A percentile compares a stretch with the other conserved stretches of the same genome.
These are phyloP conservation scores for Helicorthomorpha holstii DNA, from an alignment of 1,140 invertebrate species.

Conservation along the genomic window DNA sequence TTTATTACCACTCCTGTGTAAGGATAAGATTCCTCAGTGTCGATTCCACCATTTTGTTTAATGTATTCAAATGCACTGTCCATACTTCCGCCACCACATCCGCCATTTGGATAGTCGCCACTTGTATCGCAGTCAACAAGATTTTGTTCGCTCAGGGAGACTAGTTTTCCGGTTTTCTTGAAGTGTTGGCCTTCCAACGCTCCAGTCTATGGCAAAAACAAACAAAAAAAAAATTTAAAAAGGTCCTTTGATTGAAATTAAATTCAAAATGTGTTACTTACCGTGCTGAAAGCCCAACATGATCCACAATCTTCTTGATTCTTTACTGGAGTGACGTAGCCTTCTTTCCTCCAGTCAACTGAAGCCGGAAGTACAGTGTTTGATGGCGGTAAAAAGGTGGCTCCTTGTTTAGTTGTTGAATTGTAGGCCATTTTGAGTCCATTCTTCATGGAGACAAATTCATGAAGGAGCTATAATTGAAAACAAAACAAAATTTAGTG, in stretches of 20 bases:
- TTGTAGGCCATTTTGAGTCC: too few relatives aligned
- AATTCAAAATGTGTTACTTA: conserved; percentile 6
- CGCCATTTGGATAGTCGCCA: conserved; percentile 33
- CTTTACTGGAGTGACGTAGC: conserved; percentile 28
- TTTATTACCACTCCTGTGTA: conserved; percentile 17
- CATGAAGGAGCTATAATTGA: neutral
- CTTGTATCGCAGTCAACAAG: conserved; percentile 11
- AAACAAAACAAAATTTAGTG: conserved; percentile 2
- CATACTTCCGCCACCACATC: conserved; percentile 49
- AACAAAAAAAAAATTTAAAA: too few relatives aligned
- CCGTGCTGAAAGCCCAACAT: conserved; percentile 18
- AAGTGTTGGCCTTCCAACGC: conserved; percentile 33
- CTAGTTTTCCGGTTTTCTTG: conserved; percentile 22
- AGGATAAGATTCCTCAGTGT: conserved; percentile 35
- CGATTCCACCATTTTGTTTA: conserved; percentile 38
- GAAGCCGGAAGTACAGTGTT: conserved; percentile 6
- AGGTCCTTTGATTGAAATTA: neutral
- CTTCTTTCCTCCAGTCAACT: conserved; percentile 28
- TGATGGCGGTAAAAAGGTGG: too few relatives aligned
- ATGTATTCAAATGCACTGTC: conserved; percentile 47
- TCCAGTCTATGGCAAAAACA: conserved; percentile 28
- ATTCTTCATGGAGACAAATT: neutral
- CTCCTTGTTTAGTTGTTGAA: too few relatives aligned
- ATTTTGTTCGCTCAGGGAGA: conserved; percentile 23
- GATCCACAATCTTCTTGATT: conserved; percentile 21